Conservation (phyloP, 2,797 vertebrate genomes). For the Discoglossus pictus region DNA sequence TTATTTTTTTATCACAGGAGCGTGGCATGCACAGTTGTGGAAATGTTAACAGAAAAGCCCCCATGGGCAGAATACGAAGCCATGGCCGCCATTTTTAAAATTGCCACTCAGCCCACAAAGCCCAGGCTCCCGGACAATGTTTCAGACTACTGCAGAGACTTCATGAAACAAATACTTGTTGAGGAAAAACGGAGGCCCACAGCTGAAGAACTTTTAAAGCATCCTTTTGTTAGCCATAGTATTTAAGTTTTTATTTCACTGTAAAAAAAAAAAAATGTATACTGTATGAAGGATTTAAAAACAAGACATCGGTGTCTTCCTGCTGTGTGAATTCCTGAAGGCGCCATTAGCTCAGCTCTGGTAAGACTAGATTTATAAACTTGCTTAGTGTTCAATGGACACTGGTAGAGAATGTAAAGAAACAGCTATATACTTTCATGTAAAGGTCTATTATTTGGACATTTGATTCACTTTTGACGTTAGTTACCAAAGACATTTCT, state of each 20-base stretch:
- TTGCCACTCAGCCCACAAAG: slow-evolving; percentile 90
- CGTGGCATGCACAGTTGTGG: slow-evolving; percentile 89
- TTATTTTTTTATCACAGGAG: slow-evolving; percentile 70
- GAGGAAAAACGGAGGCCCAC: slow-evolving; percentile 89
- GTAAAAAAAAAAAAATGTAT: slow-evolving; percentile 19
- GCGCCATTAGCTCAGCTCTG: too few relatives aligned
- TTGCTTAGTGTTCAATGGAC: not conserved
- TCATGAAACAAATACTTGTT: slow-evolving; percentile 86
- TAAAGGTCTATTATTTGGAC: too few relatives aligned
- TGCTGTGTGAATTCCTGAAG: not conserved
- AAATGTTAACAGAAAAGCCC: slow-evolving; percentile 92
- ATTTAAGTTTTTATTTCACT: slow-evolving; percentile 68
- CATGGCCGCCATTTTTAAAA: slow-evolving; percentile 94
- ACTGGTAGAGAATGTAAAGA: not conserved
- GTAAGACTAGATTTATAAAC: not conserved
- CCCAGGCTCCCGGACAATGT: slow-evolving; percentile 81
- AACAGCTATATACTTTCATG: too few relatives aligned
- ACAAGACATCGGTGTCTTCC: not conserved
- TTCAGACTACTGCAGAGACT: slow-evolving; percentile 82
- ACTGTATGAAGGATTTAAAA: slow-evolving; percentile 16
- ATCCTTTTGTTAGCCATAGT: slow-evolving; percentile 80
- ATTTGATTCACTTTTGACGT: too few relatives aligned
- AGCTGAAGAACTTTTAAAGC: slow-evolving; percentile 82
- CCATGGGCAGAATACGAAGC: slow-evolving; percentile 92
- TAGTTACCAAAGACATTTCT: too few relatives aligned